Base-by-base conservation (phyloP, 2,113 vertebrate species). In the Coptodon rendalli region DNA sequence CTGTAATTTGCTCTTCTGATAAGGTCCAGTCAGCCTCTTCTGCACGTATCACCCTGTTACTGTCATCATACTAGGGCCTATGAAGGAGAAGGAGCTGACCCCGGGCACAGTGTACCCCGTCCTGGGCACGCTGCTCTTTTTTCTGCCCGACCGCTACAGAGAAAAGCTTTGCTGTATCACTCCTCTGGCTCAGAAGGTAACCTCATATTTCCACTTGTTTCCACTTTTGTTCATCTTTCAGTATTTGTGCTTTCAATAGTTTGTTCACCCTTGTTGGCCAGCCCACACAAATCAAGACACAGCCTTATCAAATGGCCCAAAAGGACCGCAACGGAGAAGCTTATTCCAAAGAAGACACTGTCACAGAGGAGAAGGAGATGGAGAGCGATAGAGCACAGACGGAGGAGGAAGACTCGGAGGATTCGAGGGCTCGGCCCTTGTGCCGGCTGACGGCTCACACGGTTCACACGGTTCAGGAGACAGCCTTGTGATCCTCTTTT, bases 71-170 rank as follows among this genome's bases (percentile, higher is more conserved):
- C 13, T 86, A 99, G 98, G 98, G n/a, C 97, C 97, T 11, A 98
- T 94, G 82, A 97, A 96, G 5, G 96, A 97, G 52, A 91, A 95
- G 2, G 94, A 97, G 0, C 92, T 98, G 92, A 96, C 97, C 66
- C 98, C 98, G 0, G 97, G 94, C n/a, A 99, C 98, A 2, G 96
- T 98, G 86, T 99, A 95, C 87, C 98, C 97, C 0, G 96, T 99
- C 84, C 71, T 98, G 89, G 97, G 97, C 0, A 95, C 81, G 6
- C 94, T 99, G 88, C 94, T 98, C 1, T 97, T 97, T 93, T 98
- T 98, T 63, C 95, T 99, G 86, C 98, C 98, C 0, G 36, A 91
- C 31, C 96, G 91, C 80, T 97, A 97, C 93, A 96, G 73, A 68
- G 96, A 95, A 52, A 93, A 95, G 83, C 92, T 99, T 6, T 96